A percentile compares a stretch with the other conserved stretches of the same genome.
These are phyloP conservation scores for Pipistrellus kuhlii DNA, from an alignment of 2,797 vertebrate species.

Conservation along the genomic window DNA sequence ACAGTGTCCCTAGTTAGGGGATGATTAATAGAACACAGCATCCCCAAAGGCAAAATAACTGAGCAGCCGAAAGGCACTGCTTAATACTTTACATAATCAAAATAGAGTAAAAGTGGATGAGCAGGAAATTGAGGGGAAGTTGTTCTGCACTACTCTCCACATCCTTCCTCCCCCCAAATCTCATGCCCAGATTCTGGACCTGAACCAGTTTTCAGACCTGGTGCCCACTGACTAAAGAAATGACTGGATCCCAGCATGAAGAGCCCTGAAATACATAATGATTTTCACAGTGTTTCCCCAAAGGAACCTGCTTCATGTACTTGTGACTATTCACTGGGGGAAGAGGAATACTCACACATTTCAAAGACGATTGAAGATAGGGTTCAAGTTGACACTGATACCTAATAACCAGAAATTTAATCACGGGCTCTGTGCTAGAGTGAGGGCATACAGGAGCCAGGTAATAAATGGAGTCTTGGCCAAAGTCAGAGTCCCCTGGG, in stretches of 20 bases:
- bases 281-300: background rate
- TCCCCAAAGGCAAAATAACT: background rate
- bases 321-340: background rate
- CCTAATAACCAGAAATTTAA: background rate
- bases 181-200: background rate
- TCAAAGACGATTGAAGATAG: background rate
- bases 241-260: background rate
- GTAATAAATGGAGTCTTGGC: background rate
- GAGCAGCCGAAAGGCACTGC: background rate
- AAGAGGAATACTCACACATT: background rate
- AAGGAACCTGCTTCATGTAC: background rate
- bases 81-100: conserved; percentile 6
- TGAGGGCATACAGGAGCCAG: background rate
- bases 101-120: background rate
- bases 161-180: background rate
- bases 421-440: background rate
- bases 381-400: background rate
- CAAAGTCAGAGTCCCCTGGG: background rate
- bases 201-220: background rate
- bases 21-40: background rate
- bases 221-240: background rate
- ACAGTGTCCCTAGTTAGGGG: background rate
- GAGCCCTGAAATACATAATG: background rate
- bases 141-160: background rate
- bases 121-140: conserved; percentile 2